Conservation (phyloP, 2,113 vertebrate species). For the Hoplias malabaricus region DNA sequence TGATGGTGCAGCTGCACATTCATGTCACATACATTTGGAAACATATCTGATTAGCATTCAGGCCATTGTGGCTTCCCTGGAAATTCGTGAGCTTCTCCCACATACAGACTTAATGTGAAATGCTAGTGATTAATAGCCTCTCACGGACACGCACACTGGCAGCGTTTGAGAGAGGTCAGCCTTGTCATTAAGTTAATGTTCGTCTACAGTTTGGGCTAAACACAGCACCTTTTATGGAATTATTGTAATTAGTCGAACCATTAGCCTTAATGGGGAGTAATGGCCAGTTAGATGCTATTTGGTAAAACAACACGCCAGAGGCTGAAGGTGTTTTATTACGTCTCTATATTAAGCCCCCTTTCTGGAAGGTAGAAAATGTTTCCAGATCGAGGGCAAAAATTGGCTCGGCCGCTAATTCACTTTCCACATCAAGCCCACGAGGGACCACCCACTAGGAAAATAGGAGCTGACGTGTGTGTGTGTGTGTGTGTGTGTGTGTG, state of each 20-base stretch:
- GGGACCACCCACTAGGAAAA: constrained; percentile 75
- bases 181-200: constrained; percentile 75
- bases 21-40: constrained; percentile 11
- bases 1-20: constrained; percentile 26
- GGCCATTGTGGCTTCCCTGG: constrained; percentile 17
- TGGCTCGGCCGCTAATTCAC: constrained; percentile 71
- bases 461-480: constrained; percentile 51
- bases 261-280: constrained; percentile 86
- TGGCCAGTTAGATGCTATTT: constrained; percentile 85
- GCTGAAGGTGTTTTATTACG: constrained; percentile 81
- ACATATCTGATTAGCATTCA: constrained; percentile 52
- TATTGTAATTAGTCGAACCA: constrained; percentile 80
- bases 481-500: constrained; percentile 51
- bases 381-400: constrained; percentile 77
- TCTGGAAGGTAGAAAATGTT: constrained; percentile 80
- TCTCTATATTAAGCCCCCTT: constrained; percentile 75
- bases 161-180: constrained; percentile 66
- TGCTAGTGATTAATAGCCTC: constrained; percentile 59
- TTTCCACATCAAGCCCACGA: constrained; percentile 72
- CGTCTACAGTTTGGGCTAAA: constrained; percentile 74
- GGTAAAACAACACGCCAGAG: constrained; percentile 77
- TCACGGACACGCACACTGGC: constrained; percentile 57
- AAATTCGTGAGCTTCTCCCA: constrained; percentile 47
- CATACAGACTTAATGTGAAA: constrained; percentile 46
- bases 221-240: constrained; percentile 81